Conservation (phyloP, 1,140 invertebrate species). For the Papilio polyxenes region DNA sequence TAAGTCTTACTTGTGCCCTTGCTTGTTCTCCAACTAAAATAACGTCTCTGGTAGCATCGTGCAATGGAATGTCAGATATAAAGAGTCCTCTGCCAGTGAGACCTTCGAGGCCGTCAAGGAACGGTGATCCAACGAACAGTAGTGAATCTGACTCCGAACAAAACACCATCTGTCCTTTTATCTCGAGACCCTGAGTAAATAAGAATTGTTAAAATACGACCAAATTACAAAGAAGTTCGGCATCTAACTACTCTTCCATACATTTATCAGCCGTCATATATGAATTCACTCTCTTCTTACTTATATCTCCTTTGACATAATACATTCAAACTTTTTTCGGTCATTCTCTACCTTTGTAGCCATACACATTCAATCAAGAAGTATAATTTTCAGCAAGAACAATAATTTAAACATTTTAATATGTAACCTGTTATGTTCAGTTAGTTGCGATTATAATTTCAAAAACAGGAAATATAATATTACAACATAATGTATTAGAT, state of each 20-base stretch:
- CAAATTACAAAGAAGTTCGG: not conserved
- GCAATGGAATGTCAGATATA: constrained; percentile 97
- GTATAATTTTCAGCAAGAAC: not conserved
- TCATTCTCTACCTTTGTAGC: not conserved
- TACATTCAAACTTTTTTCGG: not conserved
- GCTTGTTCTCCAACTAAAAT: constrained; percentile 97
- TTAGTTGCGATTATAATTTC: not conserved
- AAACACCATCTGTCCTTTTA: constrained; percentile 98
- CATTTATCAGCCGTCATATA: not conserved
- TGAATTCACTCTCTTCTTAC: not conserved
- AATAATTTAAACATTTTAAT: not conserved
- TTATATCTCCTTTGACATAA: too few relatives aligned
- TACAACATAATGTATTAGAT: not conserved
- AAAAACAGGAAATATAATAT: not conserved
- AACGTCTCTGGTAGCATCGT: constrained; percentile 97
- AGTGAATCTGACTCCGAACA: constrained; percentile 94
- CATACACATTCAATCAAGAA: not conserved
- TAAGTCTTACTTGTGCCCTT: constrained; percentile 89
- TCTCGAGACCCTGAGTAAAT: constrained; percentile 88
- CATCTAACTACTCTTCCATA: too few relatives aligned
- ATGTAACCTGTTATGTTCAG: not conserved
- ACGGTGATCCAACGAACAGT: constrained; percentile 95
- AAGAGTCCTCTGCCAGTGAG: constrained; percentile 96
- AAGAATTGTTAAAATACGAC: constrained; percentile 29
- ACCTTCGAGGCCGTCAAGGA: constrained; percentile 94